Evolutionary conservation across 92 coral and sea anemone genomes (phyloP), one percentile per base, ranked within the genome.

Genomic region (Zoanthus sansibaricus): DNA sequence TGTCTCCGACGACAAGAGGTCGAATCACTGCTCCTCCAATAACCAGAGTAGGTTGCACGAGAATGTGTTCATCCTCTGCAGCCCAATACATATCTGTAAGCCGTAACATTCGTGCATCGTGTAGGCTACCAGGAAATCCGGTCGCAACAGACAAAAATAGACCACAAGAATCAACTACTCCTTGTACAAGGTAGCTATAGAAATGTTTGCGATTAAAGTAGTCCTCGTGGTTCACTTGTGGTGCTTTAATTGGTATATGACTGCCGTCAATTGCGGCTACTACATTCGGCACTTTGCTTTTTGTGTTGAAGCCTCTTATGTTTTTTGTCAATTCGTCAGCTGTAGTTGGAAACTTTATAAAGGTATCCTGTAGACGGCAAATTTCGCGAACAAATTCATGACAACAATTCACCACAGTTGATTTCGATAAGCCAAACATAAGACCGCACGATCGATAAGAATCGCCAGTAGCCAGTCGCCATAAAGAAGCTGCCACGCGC

Each of bases 321-420:
- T 52, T 78, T 18, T 77, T 67, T 21, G 69, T 48, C 61, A 87
- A 68, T 54, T 87, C 90, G 71, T 82, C 90, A 75, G 78, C 84
- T 45, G 89, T 87, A 45, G 68, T 58, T 14, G 78, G 89, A 87
- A 87, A 87, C 89, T 87, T 76, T 75, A 87, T 77, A 71, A 87
- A 87, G 31, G 77, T 78, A 48, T 76, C 89, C 70, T 87, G 84
- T 62, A 75, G 83, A 69, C 78, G 85, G 78, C 89, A 87, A n/a
- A n/a, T n/a, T n/a, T n/a, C n/a, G n/a, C n/a, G n/a, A n/a, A n/a
- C n/a, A n/a, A n/a, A n/a, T n/a, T 75, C 89, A 69, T 87, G 89
- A 78, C 86, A 87, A 59, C 75, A 78, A 69, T 78, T 87, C 42
- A 87, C 71, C 45, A 52, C 86, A n/a, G 44, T 47, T 83, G 77